Conservation (phyloP, 1,140 invertebrate genomes). For the Grapholita molesta region DNA sequence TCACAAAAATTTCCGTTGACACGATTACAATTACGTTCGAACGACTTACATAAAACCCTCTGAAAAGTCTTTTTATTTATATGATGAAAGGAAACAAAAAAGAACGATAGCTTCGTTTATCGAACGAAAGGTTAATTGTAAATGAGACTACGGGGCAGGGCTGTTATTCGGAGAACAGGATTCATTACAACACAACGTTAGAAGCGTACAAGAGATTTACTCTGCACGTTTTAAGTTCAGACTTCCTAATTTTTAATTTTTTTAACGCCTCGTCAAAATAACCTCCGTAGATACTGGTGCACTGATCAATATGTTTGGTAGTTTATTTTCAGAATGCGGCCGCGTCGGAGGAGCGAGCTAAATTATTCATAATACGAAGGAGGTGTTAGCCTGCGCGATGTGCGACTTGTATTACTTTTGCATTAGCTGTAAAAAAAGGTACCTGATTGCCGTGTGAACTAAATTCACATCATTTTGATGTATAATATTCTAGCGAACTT, state of each 20-base stretch:
- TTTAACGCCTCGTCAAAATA: no score
- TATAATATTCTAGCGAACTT: no score
- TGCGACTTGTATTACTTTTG: neutral
- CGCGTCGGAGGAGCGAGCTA: neutral
- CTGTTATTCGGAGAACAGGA: neutral
- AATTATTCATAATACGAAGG: neutral
- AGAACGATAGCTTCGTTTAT: neutral
- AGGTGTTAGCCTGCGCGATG: neutral
- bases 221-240: no score
- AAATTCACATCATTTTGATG: no score
- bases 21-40: neutral
- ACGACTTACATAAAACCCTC: neutral
- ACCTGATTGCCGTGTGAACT: no score
- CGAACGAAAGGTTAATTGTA: constrained; percentile 6
- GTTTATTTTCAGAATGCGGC: neutral
- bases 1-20: neutral
- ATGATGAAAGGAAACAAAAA: neutral
- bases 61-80: neutral
- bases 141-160: neutral
- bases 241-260: no score
- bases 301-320: neutral
- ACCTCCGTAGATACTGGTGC: no score
- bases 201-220: no score
- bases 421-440: neutral
- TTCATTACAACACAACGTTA: no score